A percentile compares a stretch with the other conserved stretches of the same genome.
phyloP scores from a whole-genome alignment of 1,140 invertebrate genomes.

The Macrocentrus cingulum region DNA sequence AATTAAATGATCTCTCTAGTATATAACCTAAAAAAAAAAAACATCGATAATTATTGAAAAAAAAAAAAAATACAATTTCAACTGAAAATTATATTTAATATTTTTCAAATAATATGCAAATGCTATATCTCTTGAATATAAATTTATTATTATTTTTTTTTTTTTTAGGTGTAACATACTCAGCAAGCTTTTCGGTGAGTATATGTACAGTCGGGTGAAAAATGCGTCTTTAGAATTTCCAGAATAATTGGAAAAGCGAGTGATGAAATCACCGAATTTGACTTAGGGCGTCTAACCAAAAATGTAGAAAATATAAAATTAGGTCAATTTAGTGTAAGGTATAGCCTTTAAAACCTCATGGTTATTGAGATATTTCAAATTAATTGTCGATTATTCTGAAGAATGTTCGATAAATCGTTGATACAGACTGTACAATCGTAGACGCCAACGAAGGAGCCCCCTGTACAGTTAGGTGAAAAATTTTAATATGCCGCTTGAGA shows the following conservation, averaged over 20 bases:
- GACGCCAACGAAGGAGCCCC: constrained; percentile 46
- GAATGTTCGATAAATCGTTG: constrained; percentile 17
- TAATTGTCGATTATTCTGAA: constrained; percentile 31
- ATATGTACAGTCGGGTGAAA: constrained; percentile 34
- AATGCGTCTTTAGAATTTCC: constrained; percentile 1
- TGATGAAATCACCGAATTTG: constrained; percentile 39
- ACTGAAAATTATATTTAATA: too few species aligned
- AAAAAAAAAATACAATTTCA: too few species aligned
- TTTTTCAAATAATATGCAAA: too few species aligned
- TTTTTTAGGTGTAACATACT: too few species aligned
- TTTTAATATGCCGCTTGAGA: neutral
- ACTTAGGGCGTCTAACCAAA: constrained; percentile 44
- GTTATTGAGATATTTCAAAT: constrained; percentile 32
- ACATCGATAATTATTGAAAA: too few species aligned
- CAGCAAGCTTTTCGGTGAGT: constrained; percentile 15
- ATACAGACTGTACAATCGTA: constrained; percentile 37
- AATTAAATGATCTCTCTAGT: too few species aligned
- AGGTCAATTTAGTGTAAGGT: constrained; percentile 42
- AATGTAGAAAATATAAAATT: constrained; percentile 44
- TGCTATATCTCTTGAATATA: too few species aligned
- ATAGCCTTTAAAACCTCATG: constrained; percentile 24
- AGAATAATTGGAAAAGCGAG: constrained; percentile 15
- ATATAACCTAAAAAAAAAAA: too few species aligned
- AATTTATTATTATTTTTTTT: too few species aligned
- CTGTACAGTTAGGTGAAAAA: constrained; percentile 37